These are phyloP conservation scores for Zaprionus camerounensis DNA, from an alignment of 1,140 invertebrate genomes.

Conservation along the genomic window DNA sequence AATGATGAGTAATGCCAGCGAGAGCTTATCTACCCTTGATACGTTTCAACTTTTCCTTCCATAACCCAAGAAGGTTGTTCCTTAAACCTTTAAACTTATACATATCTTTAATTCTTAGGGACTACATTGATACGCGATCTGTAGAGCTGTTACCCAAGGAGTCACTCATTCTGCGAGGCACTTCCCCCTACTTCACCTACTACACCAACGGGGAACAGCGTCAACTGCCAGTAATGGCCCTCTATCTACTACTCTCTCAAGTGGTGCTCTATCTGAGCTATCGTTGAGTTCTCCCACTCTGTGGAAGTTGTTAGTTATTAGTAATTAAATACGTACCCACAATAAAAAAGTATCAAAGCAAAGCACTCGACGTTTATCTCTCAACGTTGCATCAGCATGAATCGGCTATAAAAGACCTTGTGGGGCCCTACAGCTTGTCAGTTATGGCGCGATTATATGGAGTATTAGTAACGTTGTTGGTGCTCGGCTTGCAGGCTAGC, in stretches of 20 bases:
- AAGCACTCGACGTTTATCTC: conserved; percentile 49
- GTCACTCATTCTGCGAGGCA: conserved; percentile 61
- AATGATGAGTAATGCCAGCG: too few relatives aligned
- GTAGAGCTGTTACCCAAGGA: conserved; percentile 70
- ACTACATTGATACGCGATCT: conserved; percentile 35
- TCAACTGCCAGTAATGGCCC: conserved; percentile 33
- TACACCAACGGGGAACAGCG: conserved; percentile 61
- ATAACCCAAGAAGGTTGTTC: neutral
- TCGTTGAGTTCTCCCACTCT: conserved; percentile 30
- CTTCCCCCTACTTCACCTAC: conserved; percentile 61
- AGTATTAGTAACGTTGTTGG: conserved; percentile 36
- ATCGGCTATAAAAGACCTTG: conserved; percentile 46
- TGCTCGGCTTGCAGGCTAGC: conserved; percentile 31
- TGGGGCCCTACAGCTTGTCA: conserved; percentile 22
- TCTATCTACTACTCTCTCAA: conserved; percentile 63
- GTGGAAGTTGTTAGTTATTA: conserved; percentile 17
- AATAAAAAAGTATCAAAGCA: conserved; percentile 32
- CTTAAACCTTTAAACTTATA: neutral
- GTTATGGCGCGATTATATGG: conserved; percentile 46
- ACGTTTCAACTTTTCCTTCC: neutral
- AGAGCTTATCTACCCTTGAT: neutral
- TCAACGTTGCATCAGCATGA: conserved; percentile 6
- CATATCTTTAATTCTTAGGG: conserved; percentile 30
- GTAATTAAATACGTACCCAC: conserved; percentile 24
- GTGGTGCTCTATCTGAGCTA: conserved; percentile 61